A percentile compares a stretch with the other conserved stretches of the same genome.
Conservation (phyloP, 2,113 vertebrate genomes). For the Nothocercus nigrocapillus region DNA sequence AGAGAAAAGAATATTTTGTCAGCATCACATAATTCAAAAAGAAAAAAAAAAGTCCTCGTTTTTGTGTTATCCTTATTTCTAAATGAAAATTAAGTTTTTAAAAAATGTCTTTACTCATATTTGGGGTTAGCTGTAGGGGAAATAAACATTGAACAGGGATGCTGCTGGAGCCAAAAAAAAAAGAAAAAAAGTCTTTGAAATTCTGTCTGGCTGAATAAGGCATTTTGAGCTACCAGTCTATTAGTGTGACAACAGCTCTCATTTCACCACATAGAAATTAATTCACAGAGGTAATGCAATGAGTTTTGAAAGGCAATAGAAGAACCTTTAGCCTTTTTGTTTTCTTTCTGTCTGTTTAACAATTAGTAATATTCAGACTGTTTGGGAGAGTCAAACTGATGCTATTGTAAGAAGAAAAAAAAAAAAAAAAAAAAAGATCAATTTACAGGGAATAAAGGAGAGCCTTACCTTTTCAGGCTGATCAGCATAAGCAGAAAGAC, state of each 20-base stretch:
- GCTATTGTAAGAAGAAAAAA: not conserved
- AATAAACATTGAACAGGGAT: not conserved
- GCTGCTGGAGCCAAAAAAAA: not conserved
- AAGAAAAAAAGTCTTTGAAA: not conserved
- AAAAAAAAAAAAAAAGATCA: not conserved
- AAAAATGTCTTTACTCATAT: not conserved
- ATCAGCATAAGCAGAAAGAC: slow-evolving; percentile 93
- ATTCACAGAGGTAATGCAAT: not conserved
- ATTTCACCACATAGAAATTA: not conserved
- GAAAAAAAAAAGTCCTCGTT: not conserved
- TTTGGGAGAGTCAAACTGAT: not conserved
- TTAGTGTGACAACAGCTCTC: not conserved
- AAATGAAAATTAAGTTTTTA: not conserved
- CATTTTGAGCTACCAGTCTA: not conserved
- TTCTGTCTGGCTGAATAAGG: not conserved
- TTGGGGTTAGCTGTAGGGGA: not conserved
- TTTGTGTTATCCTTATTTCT: not conserved
- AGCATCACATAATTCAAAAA: not conserved
- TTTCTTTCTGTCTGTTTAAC: not conserved
- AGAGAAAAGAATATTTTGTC: not conserved
- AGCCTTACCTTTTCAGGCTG: slow-evolving; percentile 87
- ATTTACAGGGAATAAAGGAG: not conserved
- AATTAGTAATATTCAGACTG: not conserved
- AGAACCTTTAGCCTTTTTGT: not conserved
- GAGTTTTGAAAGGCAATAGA: not conserved